Percentiles rank a stretch among this genome's conserved stretches.
Conservation (phyloP, 2,888 invertebrate genomes). For the Cheilosia impressa region DNA sequence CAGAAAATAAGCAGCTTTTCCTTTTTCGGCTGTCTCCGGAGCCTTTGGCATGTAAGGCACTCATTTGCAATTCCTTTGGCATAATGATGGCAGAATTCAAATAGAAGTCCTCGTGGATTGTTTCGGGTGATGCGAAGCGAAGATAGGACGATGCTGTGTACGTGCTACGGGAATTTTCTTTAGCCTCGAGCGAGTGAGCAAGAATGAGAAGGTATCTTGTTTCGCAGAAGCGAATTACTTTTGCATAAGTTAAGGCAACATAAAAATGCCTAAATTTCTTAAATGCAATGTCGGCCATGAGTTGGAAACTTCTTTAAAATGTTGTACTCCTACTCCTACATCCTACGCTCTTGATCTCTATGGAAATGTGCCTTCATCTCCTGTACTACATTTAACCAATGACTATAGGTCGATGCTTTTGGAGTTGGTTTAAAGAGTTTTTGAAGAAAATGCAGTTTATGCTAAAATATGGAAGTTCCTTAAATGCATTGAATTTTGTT, state of each 20-base stretch:
- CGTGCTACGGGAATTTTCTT: conserved; percentile 44
- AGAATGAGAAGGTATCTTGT: conserved; percentile 22
- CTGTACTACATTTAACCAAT: too few relatives aligned
- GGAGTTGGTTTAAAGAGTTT: too few relatives aligned
- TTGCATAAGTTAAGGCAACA: neutral
- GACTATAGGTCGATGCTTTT: too few relatives aligned
- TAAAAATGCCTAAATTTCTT: conserved; percentile 2
- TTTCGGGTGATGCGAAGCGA: conserved; percentile 46
- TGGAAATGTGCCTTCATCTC: too few relatives aligned
- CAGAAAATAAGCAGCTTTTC: conserved; percentile 60
- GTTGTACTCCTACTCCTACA: too few relatives aligned
- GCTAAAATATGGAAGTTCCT: too few relatives aligned
- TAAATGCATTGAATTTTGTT: too few relatives aligned
- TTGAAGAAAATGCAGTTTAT: too few relatives aligned
- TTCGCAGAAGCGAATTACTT: conserved; percentile 26
- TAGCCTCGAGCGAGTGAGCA: conserved; percentile 19
- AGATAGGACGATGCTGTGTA: conserved; percentile 47
- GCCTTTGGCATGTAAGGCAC: conserved; percentile 63
- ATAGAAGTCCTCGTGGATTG: conserved; percentile 63
- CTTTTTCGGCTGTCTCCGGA: conserved; percentile 38
- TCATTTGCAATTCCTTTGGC: conserved; percentile 76
- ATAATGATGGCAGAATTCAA: conserved; percentile 70
- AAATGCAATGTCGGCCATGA: neutral
- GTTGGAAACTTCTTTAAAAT: too few relatives aligned
- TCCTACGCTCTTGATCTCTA: too few relatives aligned